Evolutionary conservation across 2,113 vertebrate species (phyloP), one percentile per base, ranked within the genome.

Genomic region (Esox niger): DNA sequence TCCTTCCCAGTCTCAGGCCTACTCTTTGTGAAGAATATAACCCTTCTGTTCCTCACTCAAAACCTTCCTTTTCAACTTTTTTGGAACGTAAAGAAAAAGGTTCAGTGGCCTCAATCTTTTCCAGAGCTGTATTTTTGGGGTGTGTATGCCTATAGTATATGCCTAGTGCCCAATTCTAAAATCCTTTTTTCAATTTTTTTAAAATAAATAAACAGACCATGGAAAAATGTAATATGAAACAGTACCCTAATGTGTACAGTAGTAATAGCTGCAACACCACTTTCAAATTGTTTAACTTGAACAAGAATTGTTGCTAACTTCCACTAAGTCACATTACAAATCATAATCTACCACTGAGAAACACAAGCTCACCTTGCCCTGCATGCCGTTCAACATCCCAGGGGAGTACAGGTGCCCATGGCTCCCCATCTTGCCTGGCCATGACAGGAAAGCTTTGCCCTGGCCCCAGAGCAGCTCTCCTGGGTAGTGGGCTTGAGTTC

Each of bases 401-500:
- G 57, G 57, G 57, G 29, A 27, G 29, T 59, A 59, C 6, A 59
- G 90, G 58, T 95, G 93, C 63, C 98, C 95, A 66, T 95, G 95
- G 83, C 94, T 93, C 62, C 94, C 93, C 83, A 98, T 90, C 77
- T 96, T 98, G 60, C 95, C 94, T 73, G 95, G 95, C 97, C 97
- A 99, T 26, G 95, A 91, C 35, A 96, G 92, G 78, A 98, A 96
- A 92, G 96, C 98, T 79, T 98, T 94, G 59, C 20, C 30, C 82
- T 95, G 96, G 91, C 95, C 93, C 96, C 97, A 99, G 74, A 99
- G 95, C 93, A 98, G 93, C 91, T 98, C 96, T 21, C 96, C 95
- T 87, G 98, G 92, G 26, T 96, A 95, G 91, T 98, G 98, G 92
- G 94, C 94, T 90, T 95, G 92, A 76, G 95, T 93, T 26, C 58